These are phyloP conservation scores for Callipepla californica DNA, from an alignment of 2,113 vertebrate genomes.

Conservation along the genomic window DNA sequence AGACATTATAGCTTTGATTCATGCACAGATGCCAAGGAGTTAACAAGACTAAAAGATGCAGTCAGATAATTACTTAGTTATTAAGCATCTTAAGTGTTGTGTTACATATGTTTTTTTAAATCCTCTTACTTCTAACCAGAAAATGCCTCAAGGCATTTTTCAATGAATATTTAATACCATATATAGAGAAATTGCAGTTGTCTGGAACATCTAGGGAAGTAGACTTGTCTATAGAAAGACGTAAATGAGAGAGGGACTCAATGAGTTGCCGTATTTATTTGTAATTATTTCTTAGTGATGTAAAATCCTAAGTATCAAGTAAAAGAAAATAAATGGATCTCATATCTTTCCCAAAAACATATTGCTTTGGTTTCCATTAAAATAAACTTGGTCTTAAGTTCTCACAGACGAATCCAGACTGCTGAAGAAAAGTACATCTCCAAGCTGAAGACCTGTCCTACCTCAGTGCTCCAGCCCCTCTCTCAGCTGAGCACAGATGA, in stretches of 20 bases:
- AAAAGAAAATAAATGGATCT: neutral
- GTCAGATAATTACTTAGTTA: neutral
- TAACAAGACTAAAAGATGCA: conserved; percentile 17
- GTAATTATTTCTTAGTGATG: neutral
- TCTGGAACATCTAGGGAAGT: neutral
- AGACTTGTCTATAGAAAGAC: neutral
- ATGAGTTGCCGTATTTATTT: neutral
- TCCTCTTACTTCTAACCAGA: conserved; percentile 1
- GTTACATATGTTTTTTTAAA: conserved; percentile 1
- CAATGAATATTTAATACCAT: neutral
- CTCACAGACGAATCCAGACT: neutral
- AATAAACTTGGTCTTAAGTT: neutral
- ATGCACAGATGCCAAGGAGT: neutral
- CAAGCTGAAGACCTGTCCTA: neutral
- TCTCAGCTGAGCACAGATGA: neutral
- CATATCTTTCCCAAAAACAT: neutral
- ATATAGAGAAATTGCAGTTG: neutral
- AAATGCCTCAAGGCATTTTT: neutral
- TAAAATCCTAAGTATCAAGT: neutral
- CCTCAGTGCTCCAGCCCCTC: neutral
- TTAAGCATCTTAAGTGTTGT: neutral
- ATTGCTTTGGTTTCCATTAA: neutral
- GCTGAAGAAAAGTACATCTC: neutral
- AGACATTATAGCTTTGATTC: neutral
- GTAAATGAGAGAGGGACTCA: neutral